Conservation (phyloP, 2,113 vertebrate genomes). For the Tachysurus fulvidraco region DNA sequence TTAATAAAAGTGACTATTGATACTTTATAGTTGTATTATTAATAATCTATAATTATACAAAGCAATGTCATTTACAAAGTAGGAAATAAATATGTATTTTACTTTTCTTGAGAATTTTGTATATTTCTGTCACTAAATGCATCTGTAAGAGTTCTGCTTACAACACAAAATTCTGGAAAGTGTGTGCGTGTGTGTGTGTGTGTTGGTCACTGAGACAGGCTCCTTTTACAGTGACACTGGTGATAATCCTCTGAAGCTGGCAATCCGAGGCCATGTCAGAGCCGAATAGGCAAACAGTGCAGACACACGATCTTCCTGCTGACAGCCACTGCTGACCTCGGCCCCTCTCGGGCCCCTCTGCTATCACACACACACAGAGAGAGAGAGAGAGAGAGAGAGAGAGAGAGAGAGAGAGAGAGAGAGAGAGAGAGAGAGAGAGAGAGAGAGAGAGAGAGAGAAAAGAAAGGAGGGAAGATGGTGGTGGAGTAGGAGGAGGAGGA, state of each 20-base stretch:
- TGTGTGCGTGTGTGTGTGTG: conserved; percentile 17
- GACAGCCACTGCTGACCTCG: conserved; percentile 70
- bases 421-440: conserved; percentile 6
- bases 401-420: conserved; percentile 16
- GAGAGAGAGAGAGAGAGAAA: neutral
- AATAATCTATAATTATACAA: neutral
- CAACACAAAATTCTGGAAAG: neutral
- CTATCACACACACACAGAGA: conserved; percentile 55
- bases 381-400: neutral
- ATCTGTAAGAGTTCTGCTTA: conserved; percentile 3
- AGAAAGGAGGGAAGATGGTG: conserved; percentile 12
- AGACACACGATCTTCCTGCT: conserved; percentile 60
- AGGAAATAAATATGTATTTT: neutral
- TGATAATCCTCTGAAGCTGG: conserved; percentile 75
- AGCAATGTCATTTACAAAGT: neutral
- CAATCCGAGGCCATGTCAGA: conserved; percentile 59
- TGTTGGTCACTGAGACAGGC: conserved; percentile 60
- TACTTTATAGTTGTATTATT: neutral
- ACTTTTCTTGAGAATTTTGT: neutral
- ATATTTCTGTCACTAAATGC: neutral
- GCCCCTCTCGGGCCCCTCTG: conserved; percentile 63
- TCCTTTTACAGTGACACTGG: conserved; percentile 71
- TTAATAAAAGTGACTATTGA: neutral
- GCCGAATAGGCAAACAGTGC: conserved; percentile 58
- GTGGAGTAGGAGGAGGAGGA: conserved; percentile 49